phyloP scores from a whole-genome alignment of 1,140 invertebrate genomes.

The Ostrea denselamellosa region DNA sequence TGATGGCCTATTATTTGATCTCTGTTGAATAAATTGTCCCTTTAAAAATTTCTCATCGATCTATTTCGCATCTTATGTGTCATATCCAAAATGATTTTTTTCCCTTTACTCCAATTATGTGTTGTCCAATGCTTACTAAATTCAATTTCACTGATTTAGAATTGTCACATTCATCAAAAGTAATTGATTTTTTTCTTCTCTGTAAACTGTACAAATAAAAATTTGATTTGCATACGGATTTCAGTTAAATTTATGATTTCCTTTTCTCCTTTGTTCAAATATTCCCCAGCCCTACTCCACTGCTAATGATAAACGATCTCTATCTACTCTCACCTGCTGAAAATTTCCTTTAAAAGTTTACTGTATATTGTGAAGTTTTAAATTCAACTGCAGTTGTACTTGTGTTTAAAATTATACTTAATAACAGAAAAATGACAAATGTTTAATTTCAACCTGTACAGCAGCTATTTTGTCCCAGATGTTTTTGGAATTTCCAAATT shows the following conservation, averaged over 20 bases:
- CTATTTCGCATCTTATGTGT: background rate
- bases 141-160: constrained; percentile 1
- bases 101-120: background rate
- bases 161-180: constrained; percentile 15
- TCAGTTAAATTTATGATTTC: background rate
- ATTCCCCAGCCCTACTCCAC: background rate
- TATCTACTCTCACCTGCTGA: background rate
- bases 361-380: background rate
- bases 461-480: background rate
- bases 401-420: background rate
- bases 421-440: background rate
- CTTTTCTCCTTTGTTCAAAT: background rate
- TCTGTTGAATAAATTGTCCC: constrained; percentile 25
- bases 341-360: background rate
- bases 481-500: constrained; percentile 1
- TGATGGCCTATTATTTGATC: background rate
- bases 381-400: background rate
- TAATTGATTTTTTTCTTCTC: constrained; percentile 16
- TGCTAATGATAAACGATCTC: background rate
- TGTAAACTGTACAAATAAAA: background rate
- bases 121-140: background rate
- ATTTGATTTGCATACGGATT: background rate
- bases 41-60: constrained; percentile 31
- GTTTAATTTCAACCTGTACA: background rate
- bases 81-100: background rate